Evolutionary conservation across 2,113 vertebrate genomes (phyloP), one percentile per base, ranked within the genome.

Genomic region (Hyaena hyaena): DNA sequence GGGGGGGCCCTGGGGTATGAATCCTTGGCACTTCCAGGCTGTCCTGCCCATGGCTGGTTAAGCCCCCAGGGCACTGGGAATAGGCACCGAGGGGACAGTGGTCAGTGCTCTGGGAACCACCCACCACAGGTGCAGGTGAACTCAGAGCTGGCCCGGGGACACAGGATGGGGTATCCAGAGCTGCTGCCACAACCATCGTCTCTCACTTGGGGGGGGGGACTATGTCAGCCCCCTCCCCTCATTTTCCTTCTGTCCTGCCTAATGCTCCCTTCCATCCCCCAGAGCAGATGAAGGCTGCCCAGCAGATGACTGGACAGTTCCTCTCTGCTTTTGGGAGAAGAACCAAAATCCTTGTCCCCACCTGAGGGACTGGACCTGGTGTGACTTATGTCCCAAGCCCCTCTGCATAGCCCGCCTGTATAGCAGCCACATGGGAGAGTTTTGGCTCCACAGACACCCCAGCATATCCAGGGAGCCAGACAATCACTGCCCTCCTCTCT

Each of bases 21-120:
- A 35, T n/a, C 19, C 61, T 19, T 16, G 24, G n/a, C 48, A 76
- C 58, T 35, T 82, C 28, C 0, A 0, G 76, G 45, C 9, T 88
- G 68, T 35, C 31, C 61, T 77, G 14, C 8, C 39, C 33, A 7
- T 0, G 50, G 53, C 48, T 68, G 12, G 33, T 45, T 90, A 11
- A 15, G 3, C 3, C 12, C 74, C 83, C 7, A 35, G 24, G 7
- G 43, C 48, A 8, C n/a, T 10, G 69, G 77, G 55, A 53, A 61
- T n/a, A 65, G 31, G 10, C 48, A 63, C 68, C 7, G 16, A 53
- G 23, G 0, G 8, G 23, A 23, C 11, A 43, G 24, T 0, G 0
- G 39, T 74, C 61, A 53, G n/a, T 0, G 0, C 10, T 8, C 15
- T 1, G n/a, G 12, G 26, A 48, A 31, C 63, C 2, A 8, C 26